Conservation (phyloP, 2,888 invertebrate species). For the Diploptera punctata region DNA sequence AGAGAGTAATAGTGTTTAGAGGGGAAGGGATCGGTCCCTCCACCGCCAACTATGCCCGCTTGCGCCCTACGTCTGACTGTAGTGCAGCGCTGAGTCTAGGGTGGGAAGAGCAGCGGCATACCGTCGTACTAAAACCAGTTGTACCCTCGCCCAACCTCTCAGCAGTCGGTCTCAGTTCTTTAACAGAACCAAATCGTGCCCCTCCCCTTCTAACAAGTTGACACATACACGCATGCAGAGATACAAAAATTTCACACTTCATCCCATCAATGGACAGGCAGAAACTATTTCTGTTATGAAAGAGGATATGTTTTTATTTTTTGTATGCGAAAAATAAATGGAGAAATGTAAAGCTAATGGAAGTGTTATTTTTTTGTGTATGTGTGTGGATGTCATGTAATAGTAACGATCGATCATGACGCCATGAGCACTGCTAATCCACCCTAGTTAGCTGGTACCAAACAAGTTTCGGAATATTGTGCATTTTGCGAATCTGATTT, state of each 20-base stretch:
- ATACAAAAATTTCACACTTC: slow-evolving; percentile 32
- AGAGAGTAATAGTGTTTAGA: neutral
- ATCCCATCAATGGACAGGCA: slow-evolving; percentile 22
- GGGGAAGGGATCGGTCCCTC: neutral
- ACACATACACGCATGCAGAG: neutral
- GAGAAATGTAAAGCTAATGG: neutral
- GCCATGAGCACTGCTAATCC: neutral
- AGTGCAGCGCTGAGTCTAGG: slow-evolving; percentile 9
- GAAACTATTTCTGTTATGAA: neutral
- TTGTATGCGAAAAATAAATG: too few species aligned
- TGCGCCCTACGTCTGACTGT: too few species aligned
- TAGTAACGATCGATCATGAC: neutral
- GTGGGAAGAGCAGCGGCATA: slow-evolving; percentile 15
- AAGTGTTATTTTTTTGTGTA: neutral
- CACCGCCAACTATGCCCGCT: neutral
- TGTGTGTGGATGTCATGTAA: neutral
- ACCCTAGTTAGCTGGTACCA: neutral
- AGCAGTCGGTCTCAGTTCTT: slow-evolving; percentile 9
- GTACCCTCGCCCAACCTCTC: slow-evolving; percentile 1
- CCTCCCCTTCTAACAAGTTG: neutral
- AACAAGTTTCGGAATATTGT: too few species aligned
- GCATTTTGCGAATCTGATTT: too few species aligned
- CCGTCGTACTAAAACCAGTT: slow-evolving; percentile 9
- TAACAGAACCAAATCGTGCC: neutral
- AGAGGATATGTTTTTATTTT: neutral